Conservation (phyloP, 1,140 invertebrate genomes). For the Lepidotrigona ventralis region DNA sequence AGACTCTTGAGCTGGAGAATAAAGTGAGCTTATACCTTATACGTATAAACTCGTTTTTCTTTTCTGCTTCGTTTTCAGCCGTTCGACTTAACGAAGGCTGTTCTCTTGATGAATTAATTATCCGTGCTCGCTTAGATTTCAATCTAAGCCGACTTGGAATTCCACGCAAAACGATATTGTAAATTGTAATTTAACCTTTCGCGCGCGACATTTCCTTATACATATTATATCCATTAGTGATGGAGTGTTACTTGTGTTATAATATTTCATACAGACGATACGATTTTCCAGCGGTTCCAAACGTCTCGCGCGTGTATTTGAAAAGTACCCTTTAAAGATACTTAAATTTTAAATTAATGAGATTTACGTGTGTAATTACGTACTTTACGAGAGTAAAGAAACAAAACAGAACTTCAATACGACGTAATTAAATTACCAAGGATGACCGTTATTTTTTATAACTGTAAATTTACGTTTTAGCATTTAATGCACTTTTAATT, state of each 20-base stretch:
- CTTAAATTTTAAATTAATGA: background rate
- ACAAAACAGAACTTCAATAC: background rate
- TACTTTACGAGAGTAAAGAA: background rate
- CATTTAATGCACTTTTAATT: background rate
- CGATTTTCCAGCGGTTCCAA: background rate
- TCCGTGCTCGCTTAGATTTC: background rate
- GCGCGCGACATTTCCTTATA: background rate
- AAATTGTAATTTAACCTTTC: background rate
- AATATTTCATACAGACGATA: background rate
- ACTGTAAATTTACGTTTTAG: background rate
- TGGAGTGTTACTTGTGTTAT: background rate
- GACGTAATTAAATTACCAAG: no score
- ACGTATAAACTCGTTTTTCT: no score
- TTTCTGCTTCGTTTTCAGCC: no score
- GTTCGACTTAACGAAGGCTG: background rate
- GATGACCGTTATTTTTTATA: background rate
- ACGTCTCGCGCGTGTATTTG: background rate
- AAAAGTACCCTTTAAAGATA: background rate
- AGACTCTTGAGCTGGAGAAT: no score
- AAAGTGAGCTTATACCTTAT: no score
- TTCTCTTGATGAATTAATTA: constrained; percentile 3
- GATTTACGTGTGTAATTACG: background rate
- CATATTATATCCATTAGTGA: background rate
- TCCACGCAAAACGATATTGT: background rate
- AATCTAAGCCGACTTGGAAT: background rate